phyloP scores from a whole-genome alignment of 1,140 invertebrate species.

The Cotesia glomerata region DNA sequence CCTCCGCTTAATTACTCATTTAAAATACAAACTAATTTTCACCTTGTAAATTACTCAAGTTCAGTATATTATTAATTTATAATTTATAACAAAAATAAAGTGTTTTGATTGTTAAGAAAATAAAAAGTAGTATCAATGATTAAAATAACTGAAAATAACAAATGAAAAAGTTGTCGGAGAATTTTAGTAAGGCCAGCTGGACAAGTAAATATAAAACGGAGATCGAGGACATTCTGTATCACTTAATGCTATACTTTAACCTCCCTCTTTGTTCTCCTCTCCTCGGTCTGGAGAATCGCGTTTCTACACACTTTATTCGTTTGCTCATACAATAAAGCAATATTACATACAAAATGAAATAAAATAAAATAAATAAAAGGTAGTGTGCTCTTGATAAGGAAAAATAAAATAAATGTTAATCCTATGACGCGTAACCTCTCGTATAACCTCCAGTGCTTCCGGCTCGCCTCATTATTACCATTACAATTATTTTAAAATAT shows the following conservation, averaged over 20 bases:
- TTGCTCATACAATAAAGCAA: not conserved
- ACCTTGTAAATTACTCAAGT: too few relatives aligned
- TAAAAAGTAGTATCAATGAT: too few relatives aligned
- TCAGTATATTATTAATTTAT: too few relatives aligned
- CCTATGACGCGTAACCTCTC: constrained; percentile 45
- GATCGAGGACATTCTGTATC: constrained; percentile 52
- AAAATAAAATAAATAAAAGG: too few relatives aligned
- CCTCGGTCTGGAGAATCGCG: not conserved
- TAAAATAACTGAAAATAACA: too few relatives aligned
- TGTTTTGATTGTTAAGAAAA: too few relatives aligned
- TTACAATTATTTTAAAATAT: not conserved
- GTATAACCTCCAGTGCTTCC: constrained; percentile 53
- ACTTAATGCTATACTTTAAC: constrained; percentile 24
- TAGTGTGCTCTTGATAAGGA: not conserved
- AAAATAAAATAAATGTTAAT: constrained; percentile 24
- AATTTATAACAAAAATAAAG: too few relatives aligned
- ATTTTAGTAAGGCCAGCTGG: constrained; percentile 52
- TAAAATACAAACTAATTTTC: too few relatives aligned
- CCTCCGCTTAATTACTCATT: too few relatives aligned
- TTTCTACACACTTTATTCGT: not conserved
- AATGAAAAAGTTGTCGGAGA: too few relatives aligned
- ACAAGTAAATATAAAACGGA: constrained; percentile 50
- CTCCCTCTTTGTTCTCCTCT: constrained; percentile 32
- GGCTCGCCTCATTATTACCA: constrained; percentile 33
- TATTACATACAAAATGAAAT: too few relatives aligned